Evolutionary conservation across 2,888 invertebrate genomes (phyloP), one percentile per base, ranked within the genome.

Genomic region (Amblyjoppa proteus): DNA sequence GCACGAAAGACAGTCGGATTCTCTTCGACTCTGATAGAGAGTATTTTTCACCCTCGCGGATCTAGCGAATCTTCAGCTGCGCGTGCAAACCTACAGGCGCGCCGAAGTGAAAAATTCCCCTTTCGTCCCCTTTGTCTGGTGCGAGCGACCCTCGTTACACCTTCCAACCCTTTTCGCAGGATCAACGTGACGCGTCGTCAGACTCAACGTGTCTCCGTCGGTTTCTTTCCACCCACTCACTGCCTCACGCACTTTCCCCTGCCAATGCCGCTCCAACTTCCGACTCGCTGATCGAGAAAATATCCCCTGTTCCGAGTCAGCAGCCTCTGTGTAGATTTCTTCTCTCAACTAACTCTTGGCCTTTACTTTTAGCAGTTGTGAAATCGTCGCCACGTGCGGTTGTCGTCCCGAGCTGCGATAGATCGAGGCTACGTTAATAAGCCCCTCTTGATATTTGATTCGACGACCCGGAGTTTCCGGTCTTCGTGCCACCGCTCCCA

Each of bases 81-180:
- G 64, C 7, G 64, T 45, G 49, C 31, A 69, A 34, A n/a, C 66
- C 34, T n/a, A 51, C 76, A 38, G 25, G 77, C 68, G 58, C 34
- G 28, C 13, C 25, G 13, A 31, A 68, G 81, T 74, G 74, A 74
- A 66, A 74, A 74, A 77, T 81, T 28, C 68, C 68, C 64, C 56
- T 68, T 5, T 31, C 56, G 11, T 9, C 41, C 64, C 84, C 70
- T 80, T 81, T 81, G 78, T 81, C 68, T 66, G 53, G 3, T 5
- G 49, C 73, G 45, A 74, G 64, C 45, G 51, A 81, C 84, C 81
- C 81, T 85, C 64, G 74, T 78, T 38, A 49, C 45, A 74, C 77
- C 74, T 71, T 64, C 53, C 74, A 71, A 58, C 68, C 74, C 81
- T 64, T 81, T 77, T 76, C 53, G 11, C 77, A 77, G 73, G 71